Percentiles rank a stretch among this genome's conserved stretches.
These are phyloP conservation scores for Okamejei kenojei DNA, from an alignment of 2,797 vertebrate genomes.

Conservation along the genomic window DNA sequence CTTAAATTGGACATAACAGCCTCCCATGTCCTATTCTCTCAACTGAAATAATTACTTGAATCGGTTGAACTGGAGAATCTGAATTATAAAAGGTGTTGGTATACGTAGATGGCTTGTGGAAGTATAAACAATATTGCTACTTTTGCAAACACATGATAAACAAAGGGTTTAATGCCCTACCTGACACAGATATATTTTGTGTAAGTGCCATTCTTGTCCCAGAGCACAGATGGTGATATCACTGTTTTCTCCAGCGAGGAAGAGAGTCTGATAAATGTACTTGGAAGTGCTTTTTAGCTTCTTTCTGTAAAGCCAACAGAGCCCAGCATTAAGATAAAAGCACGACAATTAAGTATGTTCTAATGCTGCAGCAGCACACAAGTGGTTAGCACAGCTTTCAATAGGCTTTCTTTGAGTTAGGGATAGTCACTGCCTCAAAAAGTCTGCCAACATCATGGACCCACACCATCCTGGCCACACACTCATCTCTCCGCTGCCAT, in stretches of 20 bases:
- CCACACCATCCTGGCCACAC: no score
- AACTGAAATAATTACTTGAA: neutral
- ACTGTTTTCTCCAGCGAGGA: constrained; percentile 93
- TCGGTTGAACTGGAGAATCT: neutral
- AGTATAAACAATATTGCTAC: neutral
- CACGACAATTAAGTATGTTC: neutral
- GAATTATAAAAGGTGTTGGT: neutral
- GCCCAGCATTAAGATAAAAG: neutral
- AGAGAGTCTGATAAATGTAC: constrained; percentile 95
- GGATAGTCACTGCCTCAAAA: neutral
- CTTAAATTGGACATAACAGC: neutral
- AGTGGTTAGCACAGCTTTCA: neutral
- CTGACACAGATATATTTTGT: constrained; percentile 95
- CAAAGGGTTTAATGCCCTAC: constrained; percentile 52
- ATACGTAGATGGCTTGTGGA: neutral
- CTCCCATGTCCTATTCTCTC: neutral
- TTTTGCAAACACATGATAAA: neutral
- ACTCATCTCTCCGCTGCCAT: no score
- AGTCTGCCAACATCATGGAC: no score
- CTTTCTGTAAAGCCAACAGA: constrained; percentile 62
- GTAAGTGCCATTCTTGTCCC: constrained; percentile 92
- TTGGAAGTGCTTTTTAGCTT: constrained; percentile 90
- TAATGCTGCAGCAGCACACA: neutral
- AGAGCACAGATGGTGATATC: constrained; percentile 89
- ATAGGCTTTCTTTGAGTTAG: neutral